phyloP scores from a whole-genome alignment of 2,888 invertebrate species.

The Petrophora chlorosata region DNA sequence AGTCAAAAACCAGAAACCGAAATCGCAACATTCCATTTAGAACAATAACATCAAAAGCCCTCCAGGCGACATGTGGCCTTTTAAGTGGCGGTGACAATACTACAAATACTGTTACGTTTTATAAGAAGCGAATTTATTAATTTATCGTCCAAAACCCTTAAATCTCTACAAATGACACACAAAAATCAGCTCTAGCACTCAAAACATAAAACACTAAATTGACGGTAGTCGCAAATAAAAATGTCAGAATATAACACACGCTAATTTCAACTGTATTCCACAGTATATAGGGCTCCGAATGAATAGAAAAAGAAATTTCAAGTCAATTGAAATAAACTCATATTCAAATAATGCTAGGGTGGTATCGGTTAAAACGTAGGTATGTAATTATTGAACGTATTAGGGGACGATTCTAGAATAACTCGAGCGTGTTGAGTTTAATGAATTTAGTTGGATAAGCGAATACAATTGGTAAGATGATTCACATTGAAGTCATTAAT shows the following conservation, averaged over 20 bases:
- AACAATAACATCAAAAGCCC: slow-evolving; percentile 73
- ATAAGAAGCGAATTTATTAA: slow-evolving; percentile 71
- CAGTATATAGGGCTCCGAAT: slow-evolving; percentile 10
- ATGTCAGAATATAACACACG: neutral
- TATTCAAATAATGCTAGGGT: slow-evolving; percentile 78
- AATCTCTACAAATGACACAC: slow-evolving; percentile 10
- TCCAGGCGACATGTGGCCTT: slow-evolving; percentile 80
- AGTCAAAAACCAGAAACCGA: slow-evolving; percentile 46
- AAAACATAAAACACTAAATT: slow-evolving; percentile 30
- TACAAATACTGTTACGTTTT: slow-evolving; percentile 80
- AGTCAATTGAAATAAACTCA: slow-evolving; percentile 76
- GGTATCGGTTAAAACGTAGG: slow-evolving; percentile 78
- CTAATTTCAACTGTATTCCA: slow-evolving; percentile 6
- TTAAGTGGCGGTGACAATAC: slow-evolving; percentile 82
- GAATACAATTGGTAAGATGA: slow-evolving; percentile 53
- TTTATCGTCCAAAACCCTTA: slow-evolving; percentile 52
- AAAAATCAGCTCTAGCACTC: slow-evolving; percentile 19
- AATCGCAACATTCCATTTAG: slow-evolving; percentile 50
- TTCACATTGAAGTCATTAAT: slow-evolving; percentile 39
- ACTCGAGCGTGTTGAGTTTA: slow-evolving; percentile 73
- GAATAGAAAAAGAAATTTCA: slow-evolving; percentile 41
- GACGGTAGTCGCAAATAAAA: neutral
- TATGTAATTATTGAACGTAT: slow-evolving; percentile 77
- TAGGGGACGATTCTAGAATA: slow-evolving; percentile 61
- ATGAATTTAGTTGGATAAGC: slow-evolving; percentile 71